Evolutionary conservation across 2,113 vertebrate genomes (phyloP).

Genomic region (Phalacrocorax aristotelis): DNA sequence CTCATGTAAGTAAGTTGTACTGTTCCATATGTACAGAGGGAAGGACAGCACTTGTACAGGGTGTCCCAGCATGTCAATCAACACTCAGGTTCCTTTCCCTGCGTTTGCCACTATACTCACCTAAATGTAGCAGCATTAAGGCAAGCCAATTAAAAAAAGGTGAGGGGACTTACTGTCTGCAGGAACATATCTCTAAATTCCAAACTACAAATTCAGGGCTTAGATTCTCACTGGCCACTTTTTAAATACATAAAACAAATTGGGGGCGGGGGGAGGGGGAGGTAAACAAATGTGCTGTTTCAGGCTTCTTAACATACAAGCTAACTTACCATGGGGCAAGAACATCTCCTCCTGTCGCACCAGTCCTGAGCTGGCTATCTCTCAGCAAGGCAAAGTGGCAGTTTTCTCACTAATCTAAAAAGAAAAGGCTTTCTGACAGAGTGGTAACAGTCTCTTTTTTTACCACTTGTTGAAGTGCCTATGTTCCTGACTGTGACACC

Average conservation of each 20-base stretch:
- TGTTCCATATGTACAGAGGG: neutral
- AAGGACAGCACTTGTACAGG: neutral
- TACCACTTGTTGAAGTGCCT: neutral
- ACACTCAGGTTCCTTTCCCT: neutral
- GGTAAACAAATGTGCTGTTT: neutral
- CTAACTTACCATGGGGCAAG: neutral
- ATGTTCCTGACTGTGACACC: neutral
- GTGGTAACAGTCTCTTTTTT: neutral
- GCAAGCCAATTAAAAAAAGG: neutral
- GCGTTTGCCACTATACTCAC: neutral
- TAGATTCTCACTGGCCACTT: neutral
- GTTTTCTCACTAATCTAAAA: neutral
- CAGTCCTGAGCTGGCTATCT: neutral
- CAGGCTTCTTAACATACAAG: neutral
- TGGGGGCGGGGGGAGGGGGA: fast-evolving
- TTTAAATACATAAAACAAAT: neutral
- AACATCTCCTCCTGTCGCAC: neutral
- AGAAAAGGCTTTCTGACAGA: neutral
- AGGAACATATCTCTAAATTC: neutral
- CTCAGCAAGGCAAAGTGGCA: neutral
- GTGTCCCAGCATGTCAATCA: neutral
- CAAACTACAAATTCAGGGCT: neutral
- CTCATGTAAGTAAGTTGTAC: neutral
- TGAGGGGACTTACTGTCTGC: neutral
- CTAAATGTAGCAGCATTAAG: neutral